Evolutionary conservation across 2,888 invertebrate species (phyloP).

Genomic region (Polymixis lichenea): DNA sequence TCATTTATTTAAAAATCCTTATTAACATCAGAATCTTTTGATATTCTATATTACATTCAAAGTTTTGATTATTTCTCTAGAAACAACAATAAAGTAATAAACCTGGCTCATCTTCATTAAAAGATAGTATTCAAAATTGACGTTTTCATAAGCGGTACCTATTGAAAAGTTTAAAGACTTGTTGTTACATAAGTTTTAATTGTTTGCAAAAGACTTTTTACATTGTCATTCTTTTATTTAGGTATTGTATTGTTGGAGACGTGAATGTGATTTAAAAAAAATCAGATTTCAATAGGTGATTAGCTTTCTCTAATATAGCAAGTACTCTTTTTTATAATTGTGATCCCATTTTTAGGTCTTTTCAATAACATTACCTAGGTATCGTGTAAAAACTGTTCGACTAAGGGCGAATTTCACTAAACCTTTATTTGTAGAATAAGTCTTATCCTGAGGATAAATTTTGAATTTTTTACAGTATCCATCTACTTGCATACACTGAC

Average conservation of each 20-base stretch:
- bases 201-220: constrained; percentile 23
- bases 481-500: too few relatives aligned
- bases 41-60: not conserved
- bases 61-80: not conserved
- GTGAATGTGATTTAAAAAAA: not conserved
- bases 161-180: constrained; percentile 23
- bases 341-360: not conserved
- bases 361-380: too few relatives aligned
- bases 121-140: constrained; percentile 20
- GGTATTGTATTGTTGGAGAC: constrained; percentile 20
- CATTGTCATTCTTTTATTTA: constrained; percentile 26
- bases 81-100: constrained; percentile 16
- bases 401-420: too few relatives aligned
- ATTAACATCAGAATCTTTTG: not conserved
- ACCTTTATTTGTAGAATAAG: too few relatives aligned
- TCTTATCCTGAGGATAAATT: too few relatives aligned
- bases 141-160: not conserved
- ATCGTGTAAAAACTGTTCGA: too few relatives aligned
- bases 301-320: constrained; percentile 8
- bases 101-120: not conserved
- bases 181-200: constrained; percentile 46
- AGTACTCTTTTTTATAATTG: too few relatives aligned
- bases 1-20: not conserved
- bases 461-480: too few relatives aligned
- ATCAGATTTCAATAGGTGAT: constrained; percentile 29